Base-by-base conservation (phyloP, 1,140 invertebrate genomes). In the Zaprionus lachaisei region DNA sequence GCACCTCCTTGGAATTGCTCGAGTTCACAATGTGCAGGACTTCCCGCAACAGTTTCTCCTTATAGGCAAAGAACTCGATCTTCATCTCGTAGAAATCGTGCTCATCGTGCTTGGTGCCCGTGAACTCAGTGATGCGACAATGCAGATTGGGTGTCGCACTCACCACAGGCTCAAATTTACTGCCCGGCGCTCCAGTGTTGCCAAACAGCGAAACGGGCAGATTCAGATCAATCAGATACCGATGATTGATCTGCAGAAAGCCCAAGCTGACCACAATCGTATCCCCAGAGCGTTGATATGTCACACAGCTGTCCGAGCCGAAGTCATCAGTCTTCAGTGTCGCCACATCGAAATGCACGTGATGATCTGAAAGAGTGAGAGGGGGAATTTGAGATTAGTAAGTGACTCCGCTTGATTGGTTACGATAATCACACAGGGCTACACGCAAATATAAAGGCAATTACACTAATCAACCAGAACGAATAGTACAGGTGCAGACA, bases 1-100 rank as follows among this genome's bases (percentile, higher is more conserved):
- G 64, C 61, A 90, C 70, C 38, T 92, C 91, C 75, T 92, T 87
- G 38, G 73, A 70, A 67, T 92, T 92, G 47, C 78, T 86, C 17
- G 90, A 71, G 62, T 94, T 93, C 3, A 94, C 72, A 15, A 94
- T 92, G 60, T 93, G 93, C 49, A 94, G 54, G 31, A 92, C 83
- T 70, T 94, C 94, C 22, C 93, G 94, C 38, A 94, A 61, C 49
- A 94, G 83, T 57, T 94, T 94, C 70, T 94, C 94, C 72, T 94
- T 94, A 61, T 94, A 92, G n/a, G 94, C 94, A 44, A 94, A 85
- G 54, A 94, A 85, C 64, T 94, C 94, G 41, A 94, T 75, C 71
- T 93, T 94, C 81, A 94, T 91, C 72, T 94, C 94, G 44, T 85
- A 87, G 63, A 85, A 82, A 66, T 91, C 87, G 17, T 90, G 83